Percentiles rank a stretch among this genome's conserved stretches.
These are phyloP conservation scores for Exocentrus adspersus DNA, from an alignment of 2,888 invertebrate genomes.

Conservation along the genomic window DNA sequence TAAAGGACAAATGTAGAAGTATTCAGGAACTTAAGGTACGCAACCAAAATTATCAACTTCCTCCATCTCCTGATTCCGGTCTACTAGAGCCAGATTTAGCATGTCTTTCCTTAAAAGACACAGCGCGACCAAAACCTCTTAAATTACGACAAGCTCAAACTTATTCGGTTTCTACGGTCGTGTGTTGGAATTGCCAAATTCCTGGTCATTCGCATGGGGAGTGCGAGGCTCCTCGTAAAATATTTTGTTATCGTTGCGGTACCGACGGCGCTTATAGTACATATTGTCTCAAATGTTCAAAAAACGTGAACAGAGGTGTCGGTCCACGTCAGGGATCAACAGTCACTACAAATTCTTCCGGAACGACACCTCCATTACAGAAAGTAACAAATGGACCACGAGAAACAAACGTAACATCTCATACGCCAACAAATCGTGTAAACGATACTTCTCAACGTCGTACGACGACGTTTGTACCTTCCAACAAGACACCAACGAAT, in stretches of 20 bases:
- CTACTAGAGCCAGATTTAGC: background rate
- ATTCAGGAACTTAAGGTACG: background rate
- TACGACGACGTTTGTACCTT: too few species aligned
- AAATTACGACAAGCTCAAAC: too few species aligned
- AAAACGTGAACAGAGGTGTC: background rate
- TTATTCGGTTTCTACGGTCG: background rate
- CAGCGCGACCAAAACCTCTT: too few species aligned
- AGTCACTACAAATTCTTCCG: too few species aligned
- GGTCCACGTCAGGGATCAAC: too few species aligned
- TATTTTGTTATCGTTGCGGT: background rate
- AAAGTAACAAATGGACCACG: too few species aligned
- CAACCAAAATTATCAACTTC: background rate
- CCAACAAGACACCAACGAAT: too few species aligned
- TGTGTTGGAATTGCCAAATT: background rate
- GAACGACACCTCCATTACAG: too few species aligned
- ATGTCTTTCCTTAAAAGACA: background rate
- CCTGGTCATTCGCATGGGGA: background rate
- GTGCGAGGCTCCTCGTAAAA: background rate
- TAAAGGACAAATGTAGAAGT: background rate
- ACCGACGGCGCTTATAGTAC: background rate
- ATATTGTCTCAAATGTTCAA: background rate
- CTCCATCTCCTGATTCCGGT: background rate
- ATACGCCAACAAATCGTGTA: too few species aligned
- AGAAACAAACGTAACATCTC: too few species aligned
- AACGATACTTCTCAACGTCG: too few species aligned